phyloP scores from a whole-genome alignment of 2,797 vertebrate species.

The Eulemur albifrons region DNA sequence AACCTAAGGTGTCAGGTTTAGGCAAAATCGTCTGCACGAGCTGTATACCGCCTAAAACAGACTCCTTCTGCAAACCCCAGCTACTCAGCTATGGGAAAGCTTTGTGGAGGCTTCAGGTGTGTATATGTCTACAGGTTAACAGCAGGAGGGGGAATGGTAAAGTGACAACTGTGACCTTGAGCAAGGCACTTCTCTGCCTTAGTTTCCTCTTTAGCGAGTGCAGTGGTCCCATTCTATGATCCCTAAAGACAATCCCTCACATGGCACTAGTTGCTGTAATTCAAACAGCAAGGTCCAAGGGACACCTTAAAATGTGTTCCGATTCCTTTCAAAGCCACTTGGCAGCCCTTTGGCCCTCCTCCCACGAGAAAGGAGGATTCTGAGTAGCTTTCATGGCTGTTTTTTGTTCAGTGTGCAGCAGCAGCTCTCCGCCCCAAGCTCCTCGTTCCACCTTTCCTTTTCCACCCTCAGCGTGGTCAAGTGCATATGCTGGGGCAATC shows the following conservation, averaged over 20 bases:
- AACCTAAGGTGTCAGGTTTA: neutral
- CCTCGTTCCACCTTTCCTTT: neutral
- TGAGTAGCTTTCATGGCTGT: neutral
- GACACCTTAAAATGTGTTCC: slow-evolving; percentile 29
- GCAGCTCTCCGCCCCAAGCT: neutral
- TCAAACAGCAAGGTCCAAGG: neutral
- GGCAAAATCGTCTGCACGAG: neutral
- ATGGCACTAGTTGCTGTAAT: neutral
- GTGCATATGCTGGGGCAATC: neutral
- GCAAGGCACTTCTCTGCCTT: neutral
- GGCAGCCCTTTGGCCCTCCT: slow-evolving; percentile 19
- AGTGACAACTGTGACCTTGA: slow-evolving; percentile 50
- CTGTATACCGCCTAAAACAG: neutral
- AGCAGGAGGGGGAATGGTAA: neutral
- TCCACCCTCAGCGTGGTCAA: neutral
- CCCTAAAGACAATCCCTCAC: neutral
- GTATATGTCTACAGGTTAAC: neutral
- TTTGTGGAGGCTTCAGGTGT: neutral
- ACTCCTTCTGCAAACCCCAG: neutral
- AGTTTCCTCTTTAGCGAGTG: neutral
- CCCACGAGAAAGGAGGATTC: neutral
- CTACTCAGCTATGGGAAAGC: neutral
- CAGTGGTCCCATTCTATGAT: neutral
- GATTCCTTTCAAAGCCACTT: slow-evolving; percentile 11
- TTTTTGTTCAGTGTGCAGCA: neutral